A percentile compares a stretch with the other conserved stretches of the same genome.
Conservation (phyloP, 1,140 invertebrate genomes). For the Fopius arisanus region DNA sequence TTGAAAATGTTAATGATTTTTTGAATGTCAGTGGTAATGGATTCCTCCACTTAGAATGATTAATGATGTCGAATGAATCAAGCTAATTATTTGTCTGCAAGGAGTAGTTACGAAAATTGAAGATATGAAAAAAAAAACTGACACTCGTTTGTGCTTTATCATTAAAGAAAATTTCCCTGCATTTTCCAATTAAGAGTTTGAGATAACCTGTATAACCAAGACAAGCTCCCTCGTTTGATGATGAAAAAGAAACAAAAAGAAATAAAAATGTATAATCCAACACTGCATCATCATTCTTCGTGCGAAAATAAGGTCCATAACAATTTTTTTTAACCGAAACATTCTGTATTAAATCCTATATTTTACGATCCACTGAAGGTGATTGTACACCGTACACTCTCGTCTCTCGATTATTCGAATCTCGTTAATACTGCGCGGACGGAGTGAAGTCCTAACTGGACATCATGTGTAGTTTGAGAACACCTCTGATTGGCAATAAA, state of each 20-base stretch:
- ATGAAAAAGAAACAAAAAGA: too few relatives aligned
- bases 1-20: background rate
- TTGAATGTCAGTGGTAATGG: background rate
- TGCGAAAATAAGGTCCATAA: constrained; percentile 10
- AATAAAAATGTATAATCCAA: constrained; percentile 7
- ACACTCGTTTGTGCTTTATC: background rate
- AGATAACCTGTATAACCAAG: too few relatives aligned
- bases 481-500: constrained; percentile 46
- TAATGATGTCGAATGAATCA: background rate
- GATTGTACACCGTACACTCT: constrained; percentile 15
- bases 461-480: constrained; percentile 28
- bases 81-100: background rate
- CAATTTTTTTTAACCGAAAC: background rate
- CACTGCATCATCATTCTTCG: constrained; percentile 17
- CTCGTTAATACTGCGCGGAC: constrained; percentile 36
- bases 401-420: constrained; percentile 25
- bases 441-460: constrained; percentile 34
- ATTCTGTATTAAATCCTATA: background rate
- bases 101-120: too few relatives aligned
- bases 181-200: background rate
- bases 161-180: background rate
- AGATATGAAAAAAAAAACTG: too few relatives aligned
- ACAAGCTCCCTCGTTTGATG: background rate
- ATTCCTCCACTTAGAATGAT: background rate
- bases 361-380: background rate